A percentile compares a stretch with the other conserved stretches of the same genome.
These are phyloP conservation scores for Apodemus sylvaticus DNA, from an alignment of 2,113 vertebrate species.

Conservation along the genomic window DNA sequence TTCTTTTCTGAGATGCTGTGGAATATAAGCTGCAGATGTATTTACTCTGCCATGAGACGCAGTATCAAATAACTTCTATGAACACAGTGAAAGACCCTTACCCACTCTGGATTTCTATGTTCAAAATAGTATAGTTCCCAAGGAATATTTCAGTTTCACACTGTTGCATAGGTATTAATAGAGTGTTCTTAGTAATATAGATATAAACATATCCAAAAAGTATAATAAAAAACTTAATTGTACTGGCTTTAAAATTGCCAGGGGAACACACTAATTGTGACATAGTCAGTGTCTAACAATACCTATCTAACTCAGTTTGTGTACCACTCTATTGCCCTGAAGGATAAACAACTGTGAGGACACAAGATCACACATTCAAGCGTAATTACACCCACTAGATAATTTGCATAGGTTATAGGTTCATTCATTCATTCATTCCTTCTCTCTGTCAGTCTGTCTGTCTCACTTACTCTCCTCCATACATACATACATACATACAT, in stretches of 20 bases:
- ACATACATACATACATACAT: neutral
- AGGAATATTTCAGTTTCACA: neutral
- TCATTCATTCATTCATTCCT: neutral
- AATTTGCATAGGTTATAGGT: neutral
- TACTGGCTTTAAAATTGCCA: neutral
- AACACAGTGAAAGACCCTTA: slow-evolving; percentile 49
- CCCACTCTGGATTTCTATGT: neutral
- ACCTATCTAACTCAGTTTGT: neutral
- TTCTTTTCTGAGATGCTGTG: slow-evolving; percentile 56
- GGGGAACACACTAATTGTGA: neutral
- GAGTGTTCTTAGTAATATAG: neutral
- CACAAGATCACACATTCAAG: neutral
- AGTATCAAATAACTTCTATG: slow-evolving; percentile 67
- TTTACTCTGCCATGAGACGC: slow-evolving; percentile 73
- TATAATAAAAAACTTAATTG: slow-evolving; percentile 23
- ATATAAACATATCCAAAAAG: neutral
- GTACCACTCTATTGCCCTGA: neutral
- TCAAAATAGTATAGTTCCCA: neutral
- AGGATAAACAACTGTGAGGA: neutral
- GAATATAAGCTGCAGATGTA: slow-evolving; percentile 75
- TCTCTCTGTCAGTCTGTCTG: neutral
- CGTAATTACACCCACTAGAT: too few relatives aligned
- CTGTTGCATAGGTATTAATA: neutral
- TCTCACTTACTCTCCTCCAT: neutral
- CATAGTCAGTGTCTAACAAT: neutral